Conservation (phyloP, 2,888 invertebrate genomes). For the Crocallis elinguaria region DNA sequence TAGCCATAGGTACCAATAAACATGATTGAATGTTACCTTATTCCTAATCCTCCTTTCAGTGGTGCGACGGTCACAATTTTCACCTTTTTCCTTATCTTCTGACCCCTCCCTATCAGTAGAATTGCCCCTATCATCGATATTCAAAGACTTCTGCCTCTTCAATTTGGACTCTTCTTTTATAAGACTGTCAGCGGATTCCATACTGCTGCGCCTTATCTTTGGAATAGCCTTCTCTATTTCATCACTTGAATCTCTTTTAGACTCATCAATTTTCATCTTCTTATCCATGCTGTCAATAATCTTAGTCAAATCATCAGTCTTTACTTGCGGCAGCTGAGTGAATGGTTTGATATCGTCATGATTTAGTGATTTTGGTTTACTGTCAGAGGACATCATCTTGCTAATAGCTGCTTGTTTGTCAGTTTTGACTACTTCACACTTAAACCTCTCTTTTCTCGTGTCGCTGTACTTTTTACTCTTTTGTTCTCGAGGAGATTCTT, state of each 20-base stretch:
- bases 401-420: constrained; percentile 70
- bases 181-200: constrained; percentile 65
- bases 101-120: constrained; percentile 82
- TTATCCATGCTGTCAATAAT: constrained; percentile 77
- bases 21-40: constrained; percentile 73
- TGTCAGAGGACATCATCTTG: constrained; percentile 68
- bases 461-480: constrained; percentile 82
- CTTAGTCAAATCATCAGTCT: constrained; percentile 77
- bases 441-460: constrained; percentile 75
- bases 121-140: constrained; percentile 79
- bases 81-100: constrained; percentile 80
- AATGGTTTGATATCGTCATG: constrained; percentile 81
- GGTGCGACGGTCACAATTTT: constrained; percentile 80
- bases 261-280: constrained; percentile 65
- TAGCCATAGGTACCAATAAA: neutral
- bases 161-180: constrained; percentile 67
- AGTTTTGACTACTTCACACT: constrained; percentile 63
- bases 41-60: constrained; percentile 87
- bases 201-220: constrained; percentile 68
- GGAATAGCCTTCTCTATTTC: constrained; percentile 58
- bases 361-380: constrained; percentile 61
- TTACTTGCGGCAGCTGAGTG: constrained; percentile 79
- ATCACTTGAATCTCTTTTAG: constrained; percentile 66
- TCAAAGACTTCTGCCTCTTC: constrained; percentile 82
- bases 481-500: constrained; percentile 75